Percentiles rank a stretch among this genome's conserved stretches.
phyloP scores from a whole-genome alignment of 2,113 vertebrate species.

The Ifrita kowaldi region DNA sequence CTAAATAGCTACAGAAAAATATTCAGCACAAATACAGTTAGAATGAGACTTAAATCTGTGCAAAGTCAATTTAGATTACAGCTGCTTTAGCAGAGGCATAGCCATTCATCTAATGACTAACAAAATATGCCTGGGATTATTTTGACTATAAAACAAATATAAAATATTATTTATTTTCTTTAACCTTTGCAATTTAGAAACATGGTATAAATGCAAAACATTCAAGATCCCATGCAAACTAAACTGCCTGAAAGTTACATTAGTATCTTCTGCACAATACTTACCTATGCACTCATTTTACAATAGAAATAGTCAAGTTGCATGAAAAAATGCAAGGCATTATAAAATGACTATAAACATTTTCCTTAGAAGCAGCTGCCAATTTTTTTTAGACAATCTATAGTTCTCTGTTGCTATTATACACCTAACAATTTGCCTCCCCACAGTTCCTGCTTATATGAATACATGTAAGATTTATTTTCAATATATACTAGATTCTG shows the following conservation, averaged over 20 bases:
- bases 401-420: neutral
- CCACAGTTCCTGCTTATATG: neutral
- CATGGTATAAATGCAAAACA: neutral
- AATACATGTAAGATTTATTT: neutral
- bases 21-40: neutral
- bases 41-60: neutral
- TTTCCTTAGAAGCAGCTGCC: neutral
- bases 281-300: neutral
- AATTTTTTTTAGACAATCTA: neutral
- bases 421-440: neutral
- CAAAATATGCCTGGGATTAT: neutral
- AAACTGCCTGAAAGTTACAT: neutral
- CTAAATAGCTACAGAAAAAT: neutral
- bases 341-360: neutral
- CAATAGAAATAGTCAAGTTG: neutral
- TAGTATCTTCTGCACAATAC: neutral
- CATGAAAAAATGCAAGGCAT: neutral
- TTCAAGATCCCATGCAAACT: neutral
- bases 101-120: neutral
- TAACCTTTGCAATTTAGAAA: neutral
- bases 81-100: neutral
- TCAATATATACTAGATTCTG: neutral
- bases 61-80: neutral
- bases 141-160: neutral
- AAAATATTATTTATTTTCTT: neutral